A percentile compares a stretch with the other conserved stretches of the same genome.
Conservation (phyloP, 2,113 vertebrate genomes). For the Zosterops borbonicus region DNA sequence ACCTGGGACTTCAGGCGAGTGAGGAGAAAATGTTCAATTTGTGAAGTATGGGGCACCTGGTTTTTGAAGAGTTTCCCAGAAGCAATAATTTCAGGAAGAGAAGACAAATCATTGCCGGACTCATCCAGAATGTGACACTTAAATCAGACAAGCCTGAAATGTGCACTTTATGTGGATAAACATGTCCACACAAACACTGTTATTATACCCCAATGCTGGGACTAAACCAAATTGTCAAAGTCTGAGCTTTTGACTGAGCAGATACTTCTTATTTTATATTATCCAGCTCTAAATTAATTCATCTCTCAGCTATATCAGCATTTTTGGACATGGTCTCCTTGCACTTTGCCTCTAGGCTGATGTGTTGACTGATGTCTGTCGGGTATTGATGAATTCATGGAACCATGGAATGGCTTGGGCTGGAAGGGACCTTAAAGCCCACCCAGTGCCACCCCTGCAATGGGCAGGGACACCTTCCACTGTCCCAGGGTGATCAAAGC, state of each 20-base stretch:
- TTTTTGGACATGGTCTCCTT: background rate
- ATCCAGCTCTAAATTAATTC: background rate
- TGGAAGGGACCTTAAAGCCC: background rate
- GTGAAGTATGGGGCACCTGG: background rate
- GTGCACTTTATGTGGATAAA: background rate
- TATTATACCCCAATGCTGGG: background rate
- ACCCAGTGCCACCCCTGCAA: background rate
- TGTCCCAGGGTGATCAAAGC: background rate
- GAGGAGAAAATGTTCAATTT: background rate
- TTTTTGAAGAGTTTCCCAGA: background rate
- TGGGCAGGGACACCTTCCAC: background rate
- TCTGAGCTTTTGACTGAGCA: background rate
- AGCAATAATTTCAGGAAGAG: background rate
- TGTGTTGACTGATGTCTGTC: background rate
- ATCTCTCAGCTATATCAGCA: background rate
- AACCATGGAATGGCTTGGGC: background rate
- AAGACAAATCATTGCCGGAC: background rate
- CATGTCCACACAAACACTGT: background rate
- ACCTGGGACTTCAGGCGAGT: background rate
- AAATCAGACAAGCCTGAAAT: background rate
- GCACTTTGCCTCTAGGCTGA: background rate
- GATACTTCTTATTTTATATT: background rate
- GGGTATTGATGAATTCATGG: background rate
- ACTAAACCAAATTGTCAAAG: background rate
- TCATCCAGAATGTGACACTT: background rate